Evolutionary conservation across 2,113 vertebrate genomes (phyloP), one percentile per base, ranked within the genome.

Genomic region (Hemicordylus capensis): DNA sequence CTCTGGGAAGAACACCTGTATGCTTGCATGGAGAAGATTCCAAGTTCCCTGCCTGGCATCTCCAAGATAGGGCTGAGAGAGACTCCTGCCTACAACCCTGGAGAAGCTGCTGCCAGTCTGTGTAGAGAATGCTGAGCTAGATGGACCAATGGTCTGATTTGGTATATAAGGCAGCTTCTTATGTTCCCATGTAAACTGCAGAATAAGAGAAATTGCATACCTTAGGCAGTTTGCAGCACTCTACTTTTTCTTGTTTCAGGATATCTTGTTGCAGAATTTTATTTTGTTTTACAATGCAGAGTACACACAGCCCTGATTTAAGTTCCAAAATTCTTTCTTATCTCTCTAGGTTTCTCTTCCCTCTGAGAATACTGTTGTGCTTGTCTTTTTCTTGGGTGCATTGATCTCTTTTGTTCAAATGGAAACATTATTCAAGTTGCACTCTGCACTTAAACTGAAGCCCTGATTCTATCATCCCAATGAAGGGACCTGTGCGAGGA

Each of bases 371-470:
- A 74, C 85, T 91, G 64, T 51, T 48, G 66, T 56, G n/a, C 1
- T 77, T 66, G 24, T 37, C 42, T 4, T 66, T 85, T n/a, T 64
- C 46, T 14, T 37, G 15, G 59, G 51, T 46, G 20, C 76, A 77
- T 81, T 28, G 86, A 85, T 88, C 87, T 84, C 64, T 31, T 79
- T 77, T 85, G 46, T 63, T 72, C 44, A 39, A 63, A 63, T n/a
- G 63, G 76, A 76, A 20, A 85, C 15, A 14, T 51, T 63, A 5
- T 37, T 66, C 44, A 66, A 8, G 22, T 37, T 76, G 34, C 22
- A 58, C 28, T 28, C 0, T 0, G 0, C 1, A 1, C 14, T 12
- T 48, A 63, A 66, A 56, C 51, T 58, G 76, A 61, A 11, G n/a
- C 69, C 15, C 83, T 80, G n/a, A 61, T 88, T 72, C 26, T 19